Conservation (phyloP, 1,140 invertebrate genomes). For the Zaprionus camerounensis region DNA sequence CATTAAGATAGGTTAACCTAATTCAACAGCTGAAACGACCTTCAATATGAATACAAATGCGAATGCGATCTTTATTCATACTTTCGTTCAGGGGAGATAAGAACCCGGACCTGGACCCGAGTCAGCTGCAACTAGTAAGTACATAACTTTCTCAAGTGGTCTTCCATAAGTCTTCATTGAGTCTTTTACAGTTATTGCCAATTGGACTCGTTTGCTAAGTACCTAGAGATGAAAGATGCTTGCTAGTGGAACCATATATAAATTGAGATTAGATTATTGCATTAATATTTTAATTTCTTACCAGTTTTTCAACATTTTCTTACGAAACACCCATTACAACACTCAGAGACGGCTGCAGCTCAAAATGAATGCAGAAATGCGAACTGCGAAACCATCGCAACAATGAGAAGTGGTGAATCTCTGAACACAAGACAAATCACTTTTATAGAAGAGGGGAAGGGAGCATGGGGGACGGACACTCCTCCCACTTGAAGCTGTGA, state of each 20-base stretch:
- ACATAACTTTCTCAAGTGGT: neutral
- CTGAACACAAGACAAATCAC: conserved; percentile 55
- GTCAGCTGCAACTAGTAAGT: neutral
- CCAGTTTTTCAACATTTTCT: conserved; percentile 6
- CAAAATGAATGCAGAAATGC: conserved; percentile 71
- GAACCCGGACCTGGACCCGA: neutral
- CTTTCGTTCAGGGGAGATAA: neutral
- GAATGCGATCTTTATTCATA: neutral
- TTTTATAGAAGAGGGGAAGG: conserved; percentile 7
- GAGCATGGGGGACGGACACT: conserved; percentile 44
- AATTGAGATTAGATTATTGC: conserved; percentile 4
- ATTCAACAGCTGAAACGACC: neutral
- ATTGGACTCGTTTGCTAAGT: neutral
- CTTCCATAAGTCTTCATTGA: neutral
- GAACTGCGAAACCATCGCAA: conserved; percentile 33
- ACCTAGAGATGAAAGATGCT: neutral
- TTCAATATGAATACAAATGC: neutral
- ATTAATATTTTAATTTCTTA: conserved; percentile 1
- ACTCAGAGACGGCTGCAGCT: neutral
- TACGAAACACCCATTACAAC: neutral
- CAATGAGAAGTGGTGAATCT: conserved; percentile 33
- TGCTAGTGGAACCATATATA: neutral
- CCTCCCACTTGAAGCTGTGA: conserved; percentile 49
- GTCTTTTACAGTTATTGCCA: neutral
- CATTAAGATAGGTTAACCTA: neutral